Conservation (phyloP, 2,888 invertebrate species). For the Spisula subtruncata region DNA sequence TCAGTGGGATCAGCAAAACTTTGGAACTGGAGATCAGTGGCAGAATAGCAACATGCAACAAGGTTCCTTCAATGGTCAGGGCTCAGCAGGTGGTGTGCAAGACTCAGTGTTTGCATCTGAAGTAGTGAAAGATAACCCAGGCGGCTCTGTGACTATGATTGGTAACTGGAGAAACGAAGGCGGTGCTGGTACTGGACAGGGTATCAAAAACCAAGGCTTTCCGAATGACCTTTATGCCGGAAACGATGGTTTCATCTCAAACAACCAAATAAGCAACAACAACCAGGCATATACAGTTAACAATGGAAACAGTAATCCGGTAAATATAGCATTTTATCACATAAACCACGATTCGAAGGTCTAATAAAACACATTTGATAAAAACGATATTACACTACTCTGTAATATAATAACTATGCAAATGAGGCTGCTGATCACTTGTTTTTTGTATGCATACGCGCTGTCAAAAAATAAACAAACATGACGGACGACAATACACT, state of each 20-base stretch:
- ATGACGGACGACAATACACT: too few species aligned
- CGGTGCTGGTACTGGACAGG: background rate
- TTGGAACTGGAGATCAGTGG: background rate
- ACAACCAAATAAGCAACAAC: too few species aligned
- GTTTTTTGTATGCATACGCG: too few species aligned
- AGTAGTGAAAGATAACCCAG: background rate
- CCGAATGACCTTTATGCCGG: background rate
- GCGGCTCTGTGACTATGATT: conserved; percentile 18
- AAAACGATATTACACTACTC: too few species aligned
- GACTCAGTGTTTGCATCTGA: background rate
- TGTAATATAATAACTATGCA: too few species aligned
- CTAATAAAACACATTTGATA: too few species aligned
- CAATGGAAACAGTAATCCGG: too few species aligned
- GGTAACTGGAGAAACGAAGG: conserved; percentile 28
- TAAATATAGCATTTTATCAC: too few species aligned
- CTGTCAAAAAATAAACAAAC: too few species aligned
- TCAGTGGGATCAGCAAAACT: conserved; percentile 25
- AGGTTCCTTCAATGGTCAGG: background rate
- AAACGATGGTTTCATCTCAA: background rate
- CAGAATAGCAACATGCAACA: background rate
- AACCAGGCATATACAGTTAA: too few species aligned
- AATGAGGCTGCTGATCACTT: too few species aligned
- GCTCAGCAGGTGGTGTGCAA: background rate
- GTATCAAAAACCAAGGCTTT: background rate
- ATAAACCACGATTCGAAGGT: too few species aligned